A percentile compares a stretch with the other conserved stretches of the same genome.
These are phyloP conservation scores for Ctenopoma kingsleyae DNA, from an alignment of 2,797 vertebrate genomes.

Conservation along the genomic window DNA sequence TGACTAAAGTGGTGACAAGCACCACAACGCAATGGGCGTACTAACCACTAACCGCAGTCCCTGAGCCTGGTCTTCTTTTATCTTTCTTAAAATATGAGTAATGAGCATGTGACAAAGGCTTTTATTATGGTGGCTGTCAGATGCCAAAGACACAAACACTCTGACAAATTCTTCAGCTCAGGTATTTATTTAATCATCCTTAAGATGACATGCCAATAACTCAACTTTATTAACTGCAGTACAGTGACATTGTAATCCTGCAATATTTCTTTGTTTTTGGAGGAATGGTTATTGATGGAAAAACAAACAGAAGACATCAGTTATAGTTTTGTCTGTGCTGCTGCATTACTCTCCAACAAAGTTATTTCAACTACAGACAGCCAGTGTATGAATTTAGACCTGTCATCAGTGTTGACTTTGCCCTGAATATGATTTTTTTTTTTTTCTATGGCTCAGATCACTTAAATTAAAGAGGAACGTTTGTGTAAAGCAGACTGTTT, in stretches of 20 bases:
- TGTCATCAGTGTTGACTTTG: conserved; percentile 2
- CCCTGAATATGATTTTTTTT: background rate
- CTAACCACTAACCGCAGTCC: background rate
- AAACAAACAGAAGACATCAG: conserved; percentile 22
- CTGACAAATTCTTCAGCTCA: conserved; percentile 9
- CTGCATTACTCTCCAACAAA: background rate
- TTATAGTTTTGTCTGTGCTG: conserved; percentile 1
- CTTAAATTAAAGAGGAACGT: conserved; percentile 18
- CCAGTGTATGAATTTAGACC: background rate
- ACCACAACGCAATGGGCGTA: background rate
- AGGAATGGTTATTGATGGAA: conserved; percentile 5
- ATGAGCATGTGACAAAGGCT: background rate
- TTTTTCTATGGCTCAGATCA: conserved; percentile 15
- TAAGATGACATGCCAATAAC: background rate
- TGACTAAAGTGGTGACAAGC: conserved; percentile 2
- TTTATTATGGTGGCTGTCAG: background rate
- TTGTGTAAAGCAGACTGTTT: background rate
- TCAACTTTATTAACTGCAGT: background rate
- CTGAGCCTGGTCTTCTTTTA: background rate
- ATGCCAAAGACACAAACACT: background rate
- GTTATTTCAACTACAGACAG: background rate
- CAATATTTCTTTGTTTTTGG: conserved; percentile 5
- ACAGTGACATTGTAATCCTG: conserved; percentile 18
- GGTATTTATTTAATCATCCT: conserved; percentile 5
- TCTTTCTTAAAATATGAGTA: background rate